Conservation (phyloP, 1,140 invertebrate genomes). For the Plectus sambesii region DNA sequence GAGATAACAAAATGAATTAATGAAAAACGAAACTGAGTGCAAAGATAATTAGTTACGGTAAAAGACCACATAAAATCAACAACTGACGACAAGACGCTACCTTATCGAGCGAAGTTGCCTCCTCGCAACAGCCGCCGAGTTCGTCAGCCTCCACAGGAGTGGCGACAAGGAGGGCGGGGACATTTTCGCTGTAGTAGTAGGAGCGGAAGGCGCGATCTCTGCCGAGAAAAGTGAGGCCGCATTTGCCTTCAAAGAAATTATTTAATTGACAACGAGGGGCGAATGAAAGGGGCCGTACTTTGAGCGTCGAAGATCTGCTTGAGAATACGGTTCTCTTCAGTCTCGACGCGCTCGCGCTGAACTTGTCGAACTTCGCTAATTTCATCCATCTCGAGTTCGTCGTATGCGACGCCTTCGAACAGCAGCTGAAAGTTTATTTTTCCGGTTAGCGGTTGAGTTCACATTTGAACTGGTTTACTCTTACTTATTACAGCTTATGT, state of each 20-base stretch:
- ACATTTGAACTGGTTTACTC: too few species aligned
- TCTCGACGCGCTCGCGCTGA: slow-evolving; percentile 16
- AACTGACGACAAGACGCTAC: too few species aligned
- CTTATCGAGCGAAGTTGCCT: slow-evolving; percentile 11
- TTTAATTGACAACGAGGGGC: not conserved
- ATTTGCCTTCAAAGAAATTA: not conserved
- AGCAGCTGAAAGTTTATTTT: slow-evolving; percentile 8
- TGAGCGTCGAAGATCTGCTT: slow-evolving; percentile 5
- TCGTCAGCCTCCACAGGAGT: slow-evolving; percentile 8
- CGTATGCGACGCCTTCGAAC: slow-evolving; percentile 15
- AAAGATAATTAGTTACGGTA: too few species aligned
- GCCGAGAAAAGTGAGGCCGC: slow-evolving; percentile 10
- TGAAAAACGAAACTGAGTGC: too few species aligned
- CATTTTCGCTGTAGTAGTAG: slow-evolving; percentile 9
- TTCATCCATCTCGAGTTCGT: slow-evolving; percentile 11
- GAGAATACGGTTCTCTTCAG: not conserved
- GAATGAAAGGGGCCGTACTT: slow-evolving; percentile 11
- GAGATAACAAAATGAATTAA: too few species aligned
- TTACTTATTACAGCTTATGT: too few species aligned
- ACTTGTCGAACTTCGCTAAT: slow-evolving; percentile 15
- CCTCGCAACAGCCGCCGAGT: slow-evolving; percentile 8
- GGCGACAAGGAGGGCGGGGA: slow-evolving; percentile 14
- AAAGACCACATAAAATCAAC: too few species aligned
- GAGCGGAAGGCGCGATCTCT: slow-evolving; percentile 17
- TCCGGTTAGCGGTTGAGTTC: not conserved